Conservation (phyloP, 2,888 invertebrate species). For the Uropetala carovei region DNA sequence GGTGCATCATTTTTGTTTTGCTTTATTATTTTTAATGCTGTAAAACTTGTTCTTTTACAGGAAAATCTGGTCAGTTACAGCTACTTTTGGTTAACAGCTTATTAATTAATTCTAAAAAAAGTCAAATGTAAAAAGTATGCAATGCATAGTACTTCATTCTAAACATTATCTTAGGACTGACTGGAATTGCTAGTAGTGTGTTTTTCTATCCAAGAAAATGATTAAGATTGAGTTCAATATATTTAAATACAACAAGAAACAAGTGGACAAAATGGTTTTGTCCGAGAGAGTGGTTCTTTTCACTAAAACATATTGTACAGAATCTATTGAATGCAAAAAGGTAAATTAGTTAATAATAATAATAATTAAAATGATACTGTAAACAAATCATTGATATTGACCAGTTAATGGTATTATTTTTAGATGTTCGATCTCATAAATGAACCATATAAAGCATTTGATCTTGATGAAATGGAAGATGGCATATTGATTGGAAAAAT, state of each 20-base stretch:
- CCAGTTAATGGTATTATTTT: not conserved
- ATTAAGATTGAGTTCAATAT: not conserved
- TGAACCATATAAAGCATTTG: not conserved
- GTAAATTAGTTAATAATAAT: not conserved
- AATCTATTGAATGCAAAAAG: conserved; percentile 4
- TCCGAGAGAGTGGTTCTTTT: not conserved
- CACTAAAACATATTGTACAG: not conserved
- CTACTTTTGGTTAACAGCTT: too few species aligned
- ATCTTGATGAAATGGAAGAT: not conserved
- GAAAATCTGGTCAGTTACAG: too few species aligned
- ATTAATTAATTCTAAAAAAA: too few species aligned
- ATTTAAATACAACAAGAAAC: not conserved
- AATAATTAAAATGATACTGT: not conserved
- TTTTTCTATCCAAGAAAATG: not conserved
- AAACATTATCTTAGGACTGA: too few species aligned
- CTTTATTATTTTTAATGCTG: too few species aligned
- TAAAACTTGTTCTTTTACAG: too few species aligned
- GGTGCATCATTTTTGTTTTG: too few species aligned
- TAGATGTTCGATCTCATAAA: not conserved
- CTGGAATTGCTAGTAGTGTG: too few species aligned
- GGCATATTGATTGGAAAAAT: not conserved
- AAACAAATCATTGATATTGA: not conserved
- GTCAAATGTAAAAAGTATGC: too few species aligned
- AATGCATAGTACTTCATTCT: too few species aligned
- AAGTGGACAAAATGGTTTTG: not conserved